These are phyloP conservation scores for Malacoctenus gilli DNA, from an alignment of 2,797 vertebrate species.

Conservation along the genomic window DNA sequence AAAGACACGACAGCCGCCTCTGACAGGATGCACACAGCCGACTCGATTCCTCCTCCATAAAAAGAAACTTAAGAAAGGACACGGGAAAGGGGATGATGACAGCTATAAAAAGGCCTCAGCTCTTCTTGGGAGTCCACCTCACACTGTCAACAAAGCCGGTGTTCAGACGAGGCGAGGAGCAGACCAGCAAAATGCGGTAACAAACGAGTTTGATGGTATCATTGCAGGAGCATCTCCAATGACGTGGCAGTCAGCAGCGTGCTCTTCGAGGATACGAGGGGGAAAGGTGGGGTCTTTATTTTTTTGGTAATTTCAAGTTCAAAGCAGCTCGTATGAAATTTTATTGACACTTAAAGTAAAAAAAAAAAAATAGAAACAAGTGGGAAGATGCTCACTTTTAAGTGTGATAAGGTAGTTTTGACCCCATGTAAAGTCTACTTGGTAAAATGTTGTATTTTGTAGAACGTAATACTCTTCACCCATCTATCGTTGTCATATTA, in stretches of 20 bases:
- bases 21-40: slow-evolving; percentile 18
- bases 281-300: slow-evolving; percentile 60
- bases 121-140: slow-evolving; percentile 39
- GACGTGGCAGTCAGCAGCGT: slow-evolving; percentile 58
- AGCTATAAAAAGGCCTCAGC: slow-evolving; percentile 45
- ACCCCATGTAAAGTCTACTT: no score
- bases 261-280: slow-evolving; percentile 57
- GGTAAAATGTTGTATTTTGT: no score
- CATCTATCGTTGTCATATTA: no score
- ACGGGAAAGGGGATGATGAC: slow-evolving; percentile 19
- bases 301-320: no score
- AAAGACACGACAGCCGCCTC: slow-evolving; percentile 5
- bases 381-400: no score
- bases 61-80: slow-evolving; percentile 33
- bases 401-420: no score
- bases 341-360: no score
- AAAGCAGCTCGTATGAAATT: no score
- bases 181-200: slow-evolving; percentile 27
- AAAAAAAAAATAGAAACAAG: no score
- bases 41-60: slow-evolving; percentile 35
- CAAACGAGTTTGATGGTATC: slow-evolving; percentile 53
- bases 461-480: no score
- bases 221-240: slow-evolving; percentile 51
- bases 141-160: slow-evolving; percentile 32
- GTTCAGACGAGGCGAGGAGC: slow-evolving; percentile 24